These are phyloP conservation scores for Drosophila auraria DNA, from an alignment of 1,140 invertebrate species.

Conservation along the genomic window DNA sequence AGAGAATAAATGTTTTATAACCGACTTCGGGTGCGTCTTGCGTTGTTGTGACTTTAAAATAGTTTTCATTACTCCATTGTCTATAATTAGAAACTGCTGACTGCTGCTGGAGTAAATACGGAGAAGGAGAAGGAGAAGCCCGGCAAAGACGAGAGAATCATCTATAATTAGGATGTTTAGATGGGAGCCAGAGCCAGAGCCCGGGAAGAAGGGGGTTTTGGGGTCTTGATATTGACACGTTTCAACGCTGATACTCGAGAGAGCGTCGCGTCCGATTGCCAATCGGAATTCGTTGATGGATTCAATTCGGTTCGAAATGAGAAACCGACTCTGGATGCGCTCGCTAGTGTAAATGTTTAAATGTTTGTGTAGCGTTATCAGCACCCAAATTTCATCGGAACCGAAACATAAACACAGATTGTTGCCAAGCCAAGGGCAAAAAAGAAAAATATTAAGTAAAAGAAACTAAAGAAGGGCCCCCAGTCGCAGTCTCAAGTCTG, in stretches of 20 bases:
- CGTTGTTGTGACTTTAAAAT: conserved; percentile 61
- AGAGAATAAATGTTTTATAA: conserved; percentile 73
- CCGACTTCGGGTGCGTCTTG: conserved; percentile 60
- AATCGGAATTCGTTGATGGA: conserved; percentile 65
- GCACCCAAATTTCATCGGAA: conserved; percentile 35
- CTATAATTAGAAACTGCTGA: conserved; percentile 73
- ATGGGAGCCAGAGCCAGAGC: background rate
- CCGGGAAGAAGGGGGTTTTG: background rate
- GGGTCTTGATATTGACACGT: conserved; percentile 47
- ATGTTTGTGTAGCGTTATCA: conserved; percentile 28
- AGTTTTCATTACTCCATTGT: conserved; percentile 76
- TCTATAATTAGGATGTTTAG: conserved; percentile 42
- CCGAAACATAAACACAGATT: conserved; percentile 40
- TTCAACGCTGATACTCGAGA: conserved; percentile 57
- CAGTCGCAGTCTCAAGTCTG: conserved; percentile 19
- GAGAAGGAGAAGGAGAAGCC: background rate
- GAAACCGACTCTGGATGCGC: conserved; percentile 4
- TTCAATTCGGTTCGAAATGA: conserved; percentile 32
- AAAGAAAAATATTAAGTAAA: conserved; percentile 18
- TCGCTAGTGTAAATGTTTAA: conserved; percentile 41
- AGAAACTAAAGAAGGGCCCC: conserved; percentile 34
- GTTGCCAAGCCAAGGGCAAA: conserved; percentile 35
- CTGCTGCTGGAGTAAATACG: conserved; percentile 11
- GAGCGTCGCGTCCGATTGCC: conserved; percentile 41
- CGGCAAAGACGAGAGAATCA: conserved; percentile 13